Evolutionary conservation across 2,113 vertebrate species (phyloP).

Genomic region (Lophotis ruficrista): DNA sequence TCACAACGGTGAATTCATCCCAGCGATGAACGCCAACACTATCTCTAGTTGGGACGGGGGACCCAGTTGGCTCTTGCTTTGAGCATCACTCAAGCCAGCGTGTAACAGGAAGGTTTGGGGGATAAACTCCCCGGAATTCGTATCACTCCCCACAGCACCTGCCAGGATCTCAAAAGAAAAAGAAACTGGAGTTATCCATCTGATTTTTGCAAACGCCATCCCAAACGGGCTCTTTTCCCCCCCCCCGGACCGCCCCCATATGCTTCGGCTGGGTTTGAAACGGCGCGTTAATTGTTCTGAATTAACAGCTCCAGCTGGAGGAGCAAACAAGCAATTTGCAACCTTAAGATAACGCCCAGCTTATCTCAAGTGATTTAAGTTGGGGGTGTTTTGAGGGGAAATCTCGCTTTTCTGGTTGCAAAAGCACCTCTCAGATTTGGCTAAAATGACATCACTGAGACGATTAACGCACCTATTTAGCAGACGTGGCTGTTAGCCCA

Average conservation of each 20-base stretch:
- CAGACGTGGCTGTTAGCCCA: not conserved
- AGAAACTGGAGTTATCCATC: not conserved
- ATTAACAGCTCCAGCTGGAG: conserved; percentile 79
- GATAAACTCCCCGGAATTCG: not conserved
- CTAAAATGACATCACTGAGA: not conserved
- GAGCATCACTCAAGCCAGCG: not conserved
- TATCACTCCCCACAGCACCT: not conserved
- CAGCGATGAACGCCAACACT: fast-evolving
- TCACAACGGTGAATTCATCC: not conserved
- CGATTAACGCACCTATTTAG: not conserved
- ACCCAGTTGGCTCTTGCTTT: not conserved
- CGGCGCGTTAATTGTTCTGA: conserved; percentile 73
- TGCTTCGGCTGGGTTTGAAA: conserved; percentile 60
- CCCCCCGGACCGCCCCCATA: conserved; percentile 54
- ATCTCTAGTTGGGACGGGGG: not conserved
- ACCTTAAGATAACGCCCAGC: conserved; percentile 71
- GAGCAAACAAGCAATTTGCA: conserved; percentile 75
- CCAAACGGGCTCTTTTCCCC: conserved; percentile 9
- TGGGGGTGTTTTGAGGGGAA: not conserved
- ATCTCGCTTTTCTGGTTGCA: not conserved
- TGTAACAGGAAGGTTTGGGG: fast-evolving
- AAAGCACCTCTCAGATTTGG: not conserved
- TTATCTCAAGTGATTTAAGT: conserved; percentile 70
- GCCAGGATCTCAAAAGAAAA: not conserved
- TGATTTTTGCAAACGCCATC: fast-evolving